Evolutionary conservation across 2,113 vertebrate species (phyloP), one percentile per base, ranked within the genome.

Genomic region (Dasyprocta punctata): DNA sequence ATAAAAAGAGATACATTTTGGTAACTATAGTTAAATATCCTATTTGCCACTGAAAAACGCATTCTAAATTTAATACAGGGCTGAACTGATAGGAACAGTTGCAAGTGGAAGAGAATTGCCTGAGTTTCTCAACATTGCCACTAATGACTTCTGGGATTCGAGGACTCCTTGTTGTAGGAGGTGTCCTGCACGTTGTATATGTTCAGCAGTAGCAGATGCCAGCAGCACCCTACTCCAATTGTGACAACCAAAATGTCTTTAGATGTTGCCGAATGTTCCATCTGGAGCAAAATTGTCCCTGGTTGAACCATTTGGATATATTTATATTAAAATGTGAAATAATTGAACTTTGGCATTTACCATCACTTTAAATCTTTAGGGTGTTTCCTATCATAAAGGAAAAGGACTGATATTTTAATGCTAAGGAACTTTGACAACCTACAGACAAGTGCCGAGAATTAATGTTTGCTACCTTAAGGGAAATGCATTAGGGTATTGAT

Each of bases 371-470:
- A 67, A 81, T 65, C n/a, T n/a, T 94, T 54, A 92, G 83, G 38
- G 86, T 61, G 47, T 41, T 38, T 86, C 52, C 7, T 78, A 38
- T 47, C 73, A 13, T 96, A 82, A 86, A 86, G 71, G 11, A 73
- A 86, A 94, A 82, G 30, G 1, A n/a, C 36, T 87, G 12, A 77
- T 78, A 94, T 69, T 95, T 90, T 90, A 89, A n/a, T 87, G 87
- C 71, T 33, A 94, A 89, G 60, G 47, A 92, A 81, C 14, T 95
- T 86, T 75, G 93, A 90, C 96, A 80, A 9, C 61, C 58, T 94
- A 33, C 77, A 95, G 89, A 84, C 14, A 95, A 60, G 61, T 86
- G 61, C 71, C 38, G 92, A 61, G 38, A 83, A n/a, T 92, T 82
- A 82, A 33, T 84, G 36, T 89, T 89, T 93, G 10, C 30, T 89